phyloP scores from a whole-genome alignment of 2,797 vertebrate genomes.

The Brachyrhaphis roseni region DNA sequence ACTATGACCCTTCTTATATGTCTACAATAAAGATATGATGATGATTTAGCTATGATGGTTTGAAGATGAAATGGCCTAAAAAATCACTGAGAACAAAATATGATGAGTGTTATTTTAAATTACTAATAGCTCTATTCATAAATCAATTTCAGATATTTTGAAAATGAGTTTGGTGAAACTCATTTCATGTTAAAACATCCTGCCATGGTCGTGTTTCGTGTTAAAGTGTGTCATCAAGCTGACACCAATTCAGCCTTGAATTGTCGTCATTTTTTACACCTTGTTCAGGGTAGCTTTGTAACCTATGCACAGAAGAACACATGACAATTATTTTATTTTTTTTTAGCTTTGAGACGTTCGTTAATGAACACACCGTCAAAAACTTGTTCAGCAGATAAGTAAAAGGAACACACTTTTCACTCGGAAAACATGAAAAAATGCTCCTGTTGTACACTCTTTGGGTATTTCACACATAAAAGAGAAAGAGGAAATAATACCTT shows the following conservation, averaged over 20 bases:
- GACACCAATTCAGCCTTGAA: slow-evolving; percentile 38
- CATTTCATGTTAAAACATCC: no score
- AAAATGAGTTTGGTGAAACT: no score
- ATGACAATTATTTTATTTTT: neutral
- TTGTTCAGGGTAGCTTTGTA: neutral
- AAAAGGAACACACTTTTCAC: slow-evolving; percentile 42
- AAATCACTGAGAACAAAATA: no score
- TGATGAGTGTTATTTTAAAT: no score
- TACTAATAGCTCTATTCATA: no score
- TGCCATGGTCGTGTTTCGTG: neutral
- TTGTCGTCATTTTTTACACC: neutral
- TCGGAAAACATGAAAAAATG: slow-evolving; percentile 31
- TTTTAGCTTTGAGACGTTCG: neutral
- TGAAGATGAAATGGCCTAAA: no score
- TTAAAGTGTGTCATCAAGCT: neutral
- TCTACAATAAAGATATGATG: no score
- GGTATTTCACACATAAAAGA: neutral
- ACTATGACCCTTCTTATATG: no score
- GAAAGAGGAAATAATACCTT: neutral
- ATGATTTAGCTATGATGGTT: no score
- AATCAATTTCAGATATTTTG: no score
- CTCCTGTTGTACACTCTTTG: neutral
- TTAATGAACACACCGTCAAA: slow-evolving; percentile 9
- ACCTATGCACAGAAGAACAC: neutral
- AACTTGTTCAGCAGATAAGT: slow-evolving; percentile 35